Conservation (phyloP, 2,888 invertebrate genomes). For the Linnaemya tessellans region DNA sequence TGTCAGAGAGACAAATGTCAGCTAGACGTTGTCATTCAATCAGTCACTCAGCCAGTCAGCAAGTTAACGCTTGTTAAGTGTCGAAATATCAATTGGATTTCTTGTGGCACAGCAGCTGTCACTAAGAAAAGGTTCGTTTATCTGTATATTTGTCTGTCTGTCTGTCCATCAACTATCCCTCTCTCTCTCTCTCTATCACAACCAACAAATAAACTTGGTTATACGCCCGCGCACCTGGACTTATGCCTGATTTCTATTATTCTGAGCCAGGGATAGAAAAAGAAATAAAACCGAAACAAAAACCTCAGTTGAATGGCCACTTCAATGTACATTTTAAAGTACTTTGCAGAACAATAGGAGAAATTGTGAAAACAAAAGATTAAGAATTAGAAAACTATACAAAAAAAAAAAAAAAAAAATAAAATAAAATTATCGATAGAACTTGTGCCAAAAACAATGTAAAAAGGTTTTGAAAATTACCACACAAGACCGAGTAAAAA, state of each 20-base stretch:
- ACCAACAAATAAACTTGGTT: constrained; percentile 19
- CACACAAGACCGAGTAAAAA: constrained; percentile 6
- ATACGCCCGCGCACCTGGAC: constrained; percentile 71
- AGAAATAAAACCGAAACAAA: constrained; percentile 27
- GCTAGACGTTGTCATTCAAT: constrained; percentile 51
- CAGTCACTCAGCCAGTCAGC: constrained; percentile 57
- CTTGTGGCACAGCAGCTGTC: constrained; percentile 68
- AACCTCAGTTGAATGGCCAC: constrained; percentile 56
- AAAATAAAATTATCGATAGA: constrained; percentile 52
- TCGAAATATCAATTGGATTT: constrained; percentile 69
- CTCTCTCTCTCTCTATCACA: constrained; percentile 38
- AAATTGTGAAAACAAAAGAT: constrained; percentile 69
- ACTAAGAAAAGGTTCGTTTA: constrained; percentile 19
- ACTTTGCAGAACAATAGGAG: constrained; percentile 57
- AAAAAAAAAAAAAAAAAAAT: too few relatives aligned
- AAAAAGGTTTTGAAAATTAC: constrained; percentile 20
- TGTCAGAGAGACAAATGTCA: constrained; percentile 47
- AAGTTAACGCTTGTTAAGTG: constrained; percentile 72
- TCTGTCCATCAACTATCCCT: constrained; percentile 19
- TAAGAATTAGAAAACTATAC: constrained; percentile 29
- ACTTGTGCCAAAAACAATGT: constrained; percentile 66
- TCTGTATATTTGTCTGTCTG: constrained; percentile 6
- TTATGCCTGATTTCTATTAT: constrained; percentile 28
- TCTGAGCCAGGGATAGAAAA: constrained; percentile 26
- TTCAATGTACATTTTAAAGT: constrained; percentile 44